Conservation (phyloP, 2,113 vertebrate species). For the Pluvianellus socialis region DNA sequence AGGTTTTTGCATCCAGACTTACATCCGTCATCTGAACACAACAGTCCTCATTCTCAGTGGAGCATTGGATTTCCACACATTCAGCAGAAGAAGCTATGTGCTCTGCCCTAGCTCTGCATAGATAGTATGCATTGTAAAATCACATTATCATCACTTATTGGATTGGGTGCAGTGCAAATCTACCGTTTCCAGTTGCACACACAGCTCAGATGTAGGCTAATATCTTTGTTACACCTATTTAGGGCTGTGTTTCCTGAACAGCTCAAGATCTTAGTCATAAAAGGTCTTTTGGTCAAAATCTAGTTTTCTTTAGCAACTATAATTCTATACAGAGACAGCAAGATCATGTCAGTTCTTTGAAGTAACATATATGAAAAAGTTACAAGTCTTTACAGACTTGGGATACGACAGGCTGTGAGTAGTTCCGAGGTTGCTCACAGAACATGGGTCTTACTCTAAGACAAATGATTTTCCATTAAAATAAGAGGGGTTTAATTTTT, state of each 20-base stretch:
- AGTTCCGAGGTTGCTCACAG: not conserved
- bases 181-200: not conserved
- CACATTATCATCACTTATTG: not conserved
- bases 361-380: not conserved
- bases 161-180: not conserved
- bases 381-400: not conserved
- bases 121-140: not conserved
- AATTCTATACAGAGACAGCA: not conserved
- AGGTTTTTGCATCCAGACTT: not conserved
- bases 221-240: not conserved
- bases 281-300: not conserved
- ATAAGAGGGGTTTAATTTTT: not conserved
- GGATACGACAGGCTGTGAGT: not conserved
- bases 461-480: not conserved
- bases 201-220: not conserved
- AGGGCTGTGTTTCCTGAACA: not conserved
- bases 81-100: not conserved
- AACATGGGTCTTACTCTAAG: not conserved
- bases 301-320: not conserved
- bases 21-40: not conserved
- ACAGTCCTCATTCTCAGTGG: not conserved
- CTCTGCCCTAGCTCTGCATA: not conserved
- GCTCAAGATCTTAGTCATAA: not conserved
- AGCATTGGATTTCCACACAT: not conserved
- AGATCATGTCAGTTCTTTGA: not conserved